Base-by-base conservation (phyloP, 1,140 invertebrate species). In the Uloborus diversus region DNA sequence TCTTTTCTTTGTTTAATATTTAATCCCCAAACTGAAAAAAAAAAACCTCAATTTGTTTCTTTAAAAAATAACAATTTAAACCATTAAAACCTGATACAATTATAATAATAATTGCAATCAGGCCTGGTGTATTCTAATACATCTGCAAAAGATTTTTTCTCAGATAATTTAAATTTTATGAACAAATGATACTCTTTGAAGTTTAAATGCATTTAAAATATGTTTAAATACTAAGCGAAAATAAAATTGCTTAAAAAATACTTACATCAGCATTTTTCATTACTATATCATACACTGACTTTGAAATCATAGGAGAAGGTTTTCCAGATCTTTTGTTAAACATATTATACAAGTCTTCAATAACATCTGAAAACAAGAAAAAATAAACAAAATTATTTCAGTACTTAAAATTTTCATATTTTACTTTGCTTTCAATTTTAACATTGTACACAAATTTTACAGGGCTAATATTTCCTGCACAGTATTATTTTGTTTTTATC, bases 211-310 rank as follows among this genome's bases (percentile, higher is more conserved):
- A 17, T 42, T 42, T 42, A n/a, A 9, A 17, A 42, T 42, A 42
- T 7, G 37, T 42, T 17, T 42, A 9, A 42, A 42, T 53, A 17
- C 23, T 2, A 53, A n/a, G n/a, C n/a, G n/a, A n/a, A n/a, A n/a
- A n/a, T n/a, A n/a, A n/a, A n/a, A 9, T 56, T 56, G n/a, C 42
- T 20, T 53, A n/a, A 20, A 35, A 33, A 27, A 65, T 62, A 47
- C 82, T 82, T 82, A 89, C 88, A 71, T 97, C 94, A 32, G 94
- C 92, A 89, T 99, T 91, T 32, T 93, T 90, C 88, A 93, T 92
- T 2, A 99, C 93, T 59, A 99, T 92, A 42, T 94, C 89, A 82
- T 95, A 92, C 84, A 94, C 91, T 69, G 91, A 90, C 28, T 96
- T 90, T 1, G 94, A 95, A 65, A 99, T 95, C 91, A 98, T 93